These are phyloP conservation scores for Thymelicus lineola DNA, from an alignment of 2,888 invertebrate species.

Conservation along the genomic window DNA sequence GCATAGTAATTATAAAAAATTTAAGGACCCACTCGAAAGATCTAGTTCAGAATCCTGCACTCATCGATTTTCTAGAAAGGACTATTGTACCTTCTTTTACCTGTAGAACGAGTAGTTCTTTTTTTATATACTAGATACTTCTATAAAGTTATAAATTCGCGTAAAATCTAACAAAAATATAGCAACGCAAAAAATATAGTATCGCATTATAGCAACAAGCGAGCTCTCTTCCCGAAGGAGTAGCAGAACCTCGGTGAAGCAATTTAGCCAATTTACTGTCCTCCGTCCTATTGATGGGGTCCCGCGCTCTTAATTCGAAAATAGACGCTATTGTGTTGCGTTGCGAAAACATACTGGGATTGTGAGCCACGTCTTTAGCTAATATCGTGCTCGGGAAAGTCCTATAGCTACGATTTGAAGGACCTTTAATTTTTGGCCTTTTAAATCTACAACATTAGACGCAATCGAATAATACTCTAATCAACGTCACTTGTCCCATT, in stretches of 20 bases:
- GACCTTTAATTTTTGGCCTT: background rate
- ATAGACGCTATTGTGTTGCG: slow-evolving; percentile 74
- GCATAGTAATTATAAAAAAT: no score
- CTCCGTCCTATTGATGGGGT: slow-evolving; percentile 79
- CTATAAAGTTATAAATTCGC: background rate
- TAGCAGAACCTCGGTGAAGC: slow-evolving; percentile 73
- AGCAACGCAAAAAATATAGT: no score
- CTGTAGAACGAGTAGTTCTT: no score
- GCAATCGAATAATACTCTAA: background rate
- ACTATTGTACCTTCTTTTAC: no score
- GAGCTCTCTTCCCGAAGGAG: slow-evolving; percentile 66
- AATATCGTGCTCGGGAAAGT: background rate
- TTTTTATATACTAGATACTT: no score
- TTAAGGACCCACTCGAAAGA: no score
- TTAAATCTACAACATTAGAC: no score
- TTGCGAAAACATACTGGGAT: slow-evolving; percentile 58
- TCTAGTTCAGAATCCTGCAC: no score
- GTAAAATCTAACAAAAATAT: background rate
- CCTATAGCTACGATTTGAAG: background rate
- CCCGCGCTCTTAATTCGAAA: slow-evolving; percentile 79
- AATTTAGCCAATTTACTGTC: slow-evolving; percentile 84
- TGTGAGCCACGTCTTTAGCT: slow-evolving; percentile 1
- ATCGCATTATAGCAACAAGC: slow-evolving; percentile 45
- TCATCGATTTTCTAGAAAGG: no score
- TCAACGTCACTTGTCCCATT: background rate